Evolutionary conservation across 2,797 vertebrate species (phyloP), one percentile per base, ranked within the genome.

Genomic region (Glyptemys insculpta): DNA sequence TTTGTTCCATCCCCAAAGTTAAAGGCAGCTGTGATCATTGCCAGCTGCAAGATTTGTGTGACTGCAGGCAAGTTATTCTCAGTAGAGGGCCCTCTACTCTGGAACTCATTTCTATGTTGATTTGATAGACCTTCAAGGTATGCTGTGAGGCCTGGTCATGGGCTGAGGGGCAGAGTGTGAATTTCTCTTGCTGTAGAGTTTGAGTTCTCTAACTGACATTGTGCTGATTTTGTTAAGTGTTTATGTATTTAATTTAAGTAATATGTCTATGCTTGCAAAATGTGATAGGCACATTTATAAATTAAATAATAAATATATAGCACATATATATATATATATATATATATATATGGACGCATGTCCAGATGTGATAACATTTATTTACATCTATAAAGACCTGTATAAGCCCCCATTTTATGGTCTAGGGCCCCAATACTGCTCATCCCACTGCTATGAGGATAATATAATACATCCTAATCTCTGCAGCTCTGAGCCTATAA

Each of bases 401-500:
- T 57, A 2, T 50, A 80, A 76, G 21, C 8, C 23, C 76, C 49
- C 83, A 14, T 50, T 8, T 56, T 92, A 65, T 2, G 19, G 47
- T 59, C 2, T 37, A 5, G 44, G 4, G 54, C 54, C 54, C 23
- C 54, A 56, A 23, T 56, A 56, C 5, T 57, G 56, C 27, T 29
- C 56, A 57, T 57, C 27, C 56, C 56, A 12, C 56, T 57, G 50
- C 56, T 57, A 29, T 29, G 11, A 27, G 11, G 56, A 29, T 47
- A 41, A 34, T 56, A 49, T 92, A 74, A 44, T 15, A 56, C 80
- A 74, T 5, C 52, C 53, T 19, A 27, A 56, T 21, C 79, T 44
- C 56, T 65, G 19, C 0, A 1, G 34, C 44, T 8, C 11, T 21
- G 11, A 19, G 16, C 9, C 76, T 62, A 6, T 0, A 0, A 15